Evolutionary conservation across 2,888 invertebrate species (phyloP).

Genomic region (Cheilosia variabilis): DNA sequence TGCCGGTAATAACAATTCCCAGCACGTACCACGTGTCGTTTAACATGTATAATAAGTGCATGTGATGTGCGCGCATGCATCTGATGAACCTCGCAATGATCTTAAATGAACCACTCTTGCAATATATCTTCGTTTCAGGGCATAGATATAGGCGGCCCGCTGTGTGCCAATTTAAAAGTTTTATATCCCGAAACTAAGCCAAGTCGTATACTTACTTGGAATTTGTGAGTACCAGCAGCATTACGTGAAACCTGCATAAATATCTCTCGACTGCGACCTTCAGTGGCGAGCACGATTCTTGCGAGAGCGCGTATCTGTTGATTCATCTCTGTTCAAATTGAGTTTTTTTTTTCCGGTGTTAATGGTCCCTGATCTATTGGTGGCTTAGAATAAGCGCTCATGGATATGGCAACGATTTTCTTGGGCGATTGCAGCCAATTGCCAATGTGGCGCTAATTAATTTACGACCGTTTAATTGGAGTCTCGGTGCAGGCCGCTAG

Average conservation of each 20-base stretch:
- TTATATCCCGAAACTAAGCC: conserved; percentile 28
- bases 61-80: conserved; percentile 48
- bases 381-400: conserved; percentile 14
- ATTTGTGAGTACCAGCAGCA: conserved; percentile 49
- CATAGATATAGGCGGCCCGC: not conserved
- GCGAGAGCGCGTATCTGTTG: conserved; percentile 50
- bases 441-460: conserved; percentile 75
- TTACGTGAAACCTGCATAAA: conserved; percentile 53
- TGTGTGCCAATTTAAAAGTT: conserved; percentile 38
- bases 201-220: conserved; percentile 49
- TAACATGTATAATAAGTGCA: conserved; percentile 54
- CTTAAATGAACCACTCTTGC: conserved; percentile 60
- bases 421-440: conserved; percentile 47
- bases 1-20: conserved; percentile 54
- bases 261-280: conserved; percentile 56
- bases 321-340: conserved; percentile 59
- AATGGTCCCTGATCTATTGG: conserved; percentile 48
- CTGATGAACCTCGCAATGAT: conserved; percentile 57
- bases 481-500: conserved; percentile 11
- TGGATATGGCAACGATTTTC: conserved; percentile 3
- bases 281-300: conserved; percentile 66
- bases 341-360: conserved; percentile 14
- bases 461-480: conserved; percentile 77
- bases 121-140: conserved; percentile 65
- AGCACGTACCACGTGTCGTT: conserved; percentile 73